Evolutionary conservation across 2,888 invertebrate genomes (phyloP).

Genomic region (Brassicogethes aeneus): DNA sequence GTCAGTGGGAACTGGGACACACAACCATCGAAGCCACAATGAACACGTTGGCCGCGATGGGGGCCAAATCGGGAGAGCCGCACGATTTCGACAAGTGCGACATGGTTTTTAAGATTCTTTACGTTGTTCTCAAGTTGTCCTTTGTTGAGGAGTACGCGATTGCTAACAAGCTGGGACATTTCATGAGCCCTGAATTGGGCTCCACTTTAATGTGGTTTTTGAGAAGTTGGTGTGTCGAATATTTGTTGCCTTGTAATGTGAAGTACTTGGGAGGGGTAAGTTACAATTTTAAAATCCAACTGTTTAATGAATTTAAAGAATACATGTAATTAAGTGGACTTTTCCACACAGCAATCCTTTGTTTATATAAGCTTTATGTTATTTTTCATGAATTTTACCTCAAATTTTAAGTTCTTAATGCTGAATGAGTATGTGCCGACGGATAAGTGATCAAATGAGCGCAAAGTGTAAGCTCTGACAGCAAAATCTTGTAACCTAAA

Average conservation of each 20-base stretch:
- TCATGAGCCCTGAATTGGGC: slow-evolving; percentile 72
- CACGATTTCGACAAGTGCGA: slow-evolving; percentile 38
- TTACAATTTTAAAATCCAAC: neutral
- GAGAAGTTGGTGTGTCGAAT: slow-evolving; percentile 65
- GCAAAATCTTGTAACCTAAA: no score
- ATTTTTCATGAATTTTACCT: no score
- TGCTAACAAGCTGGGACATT: slow-evolving; percentile 54
- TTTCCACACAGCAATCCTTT: no score
- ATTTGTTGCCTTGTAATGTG: slow-evolving; percentile 47
- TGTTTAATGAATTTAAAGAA: no score
- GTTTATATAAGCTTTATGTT: no score
- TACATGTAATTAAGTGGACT: no score
- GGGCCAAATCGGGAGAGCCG: slow-evolving; percentile 30
- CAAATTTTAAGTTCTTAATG: no score
- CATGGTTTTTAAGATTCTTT: slow-evolving; percentile 53
- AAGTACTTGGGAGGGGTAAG: neutral
- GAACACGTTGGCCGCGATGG: slow-evolving; percentile 24
- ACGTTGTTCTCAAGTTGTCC: slow-evolving; percentile 63
- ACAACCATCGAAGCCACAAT: slow-evolving; percentile 34
- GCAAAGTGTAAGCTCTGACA: no score
- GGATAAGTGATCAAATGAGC: no score
- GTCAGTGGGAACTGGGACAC: slow-evolving; percentile 12
- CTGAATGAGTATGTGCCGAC: no score
- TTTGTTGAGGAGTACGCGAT: slow-evolving; percentile 65
- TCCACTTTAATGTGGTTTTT: slow-evolving; percentile 72